Percentiles rank a stretch among this genome's conserved stretches.
These are phyloP conservation scores for Mya arenaria DNA, from an alignment of 1,140 invertebrate species.

Conservation along the genomic window DNA sequence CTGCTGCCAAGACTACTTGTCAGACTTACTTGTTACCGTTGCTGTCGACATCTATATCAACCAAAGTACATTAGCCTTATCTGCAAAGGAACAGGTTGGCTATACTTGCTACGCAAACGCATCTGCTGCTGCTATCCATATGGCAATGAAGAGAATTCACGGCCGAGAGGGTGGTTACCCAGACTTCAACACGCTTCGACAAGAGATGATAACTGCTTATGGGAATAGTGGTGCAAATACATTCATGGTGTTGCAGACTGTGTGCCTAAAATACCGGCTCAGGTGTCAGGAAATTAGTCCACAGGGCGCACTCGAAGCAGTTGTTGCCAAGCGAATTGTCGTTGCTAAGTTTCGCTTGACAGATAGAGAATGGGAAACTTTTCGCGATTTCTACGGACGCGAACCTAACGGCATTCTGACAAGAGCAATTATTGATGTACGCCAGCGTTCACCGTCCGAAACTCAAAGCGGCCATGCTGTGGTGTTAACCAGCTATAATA, in stretches of 20 bases:
- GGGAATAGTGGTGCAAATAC: constrained; percentile 11
- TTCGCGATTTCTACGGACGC: not conserved
- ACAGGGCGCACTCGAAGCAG: not conserved
- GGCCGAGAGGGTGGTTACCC: not conserved
- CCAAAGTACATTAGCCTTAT: not conserved
- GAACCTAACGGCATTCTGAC: constrained; percentile 24
- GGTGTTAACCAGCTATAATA: constrained; percentile 33
- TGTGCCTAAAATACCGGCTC: constrained; percentile 20
- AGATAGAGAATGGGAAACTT: not conserved
- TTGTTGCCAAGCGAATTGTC: not conserved
- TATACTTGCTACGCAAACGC: constrained; percentile 43
- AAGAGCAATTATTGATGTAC: not conserved
- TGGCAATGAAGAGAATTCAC: constrained; percentile 34
- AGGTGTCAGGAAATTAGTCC: not conserved
- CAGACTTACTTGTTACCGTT: constrained; percentile 11
- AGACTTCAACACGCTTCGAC: not conserved
- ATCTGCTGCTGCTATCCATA: constrained; percentile 28
- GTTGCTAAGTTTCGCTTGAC: constrained; percentile 19
- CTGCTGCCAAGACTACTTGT: constrained; percentile 18
- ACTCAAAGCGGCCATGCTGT: constrained; percentile 11
- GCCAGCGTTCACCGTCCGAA: not conserved
- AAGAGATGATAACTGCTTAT: not conserved
- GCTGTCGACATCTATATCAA: constrained; percentile 41
- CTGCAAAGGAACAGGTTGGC: not conserved
- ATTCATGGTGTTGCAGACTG: not conserved